Evolutionary conservation across 2,888 invertebrate species (phyloP).

Genomic region (Lysandra bellargus): DNA sequence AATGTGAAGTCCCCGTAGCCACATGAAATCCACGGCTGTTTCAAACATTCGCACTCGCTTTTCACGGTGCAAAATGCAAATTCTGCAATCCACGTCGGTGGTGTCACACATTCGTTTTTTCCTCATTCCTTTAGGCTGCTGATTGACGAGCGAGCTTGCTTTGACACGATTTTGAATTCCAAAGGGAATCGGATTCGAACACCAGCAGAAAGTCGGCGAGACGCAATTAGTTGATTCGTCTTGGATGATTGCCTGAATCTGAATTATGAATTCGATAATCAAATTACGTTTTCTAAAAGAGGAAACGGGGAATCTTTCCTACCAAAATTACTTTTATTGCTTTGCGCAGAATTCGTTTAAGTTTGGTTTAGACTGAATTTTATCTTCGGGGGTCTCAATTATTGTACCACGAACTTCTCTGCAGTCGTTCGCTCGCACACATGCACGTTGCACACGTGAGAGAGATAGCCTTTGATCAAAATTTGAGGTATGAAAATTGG

Average conservation of each 20-base stretch:
- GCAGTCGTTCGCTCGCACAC: neutral
- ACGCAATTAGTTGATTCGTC: neutral
- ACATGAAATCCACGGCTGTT: conserved; percentile 67
- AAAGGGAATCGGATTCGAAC: conserved; percentile 6
- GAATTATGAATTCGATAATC: neutral
- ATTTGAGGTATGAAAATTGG: neutral
- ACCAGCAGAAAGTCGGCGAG: neutral
- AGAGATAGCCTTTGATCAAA: neutral
- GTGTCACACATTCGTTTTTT: neutral
- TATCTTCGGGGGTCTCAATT: neutral
- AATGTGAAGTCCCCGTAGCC: conserved; percentile 76
- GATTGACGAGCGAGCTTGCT: conserved; percentile 19
- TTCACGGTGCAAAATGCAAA: conserved; percentile 66
- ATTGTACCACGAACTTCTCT: neutral
- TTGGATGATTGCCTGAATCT: neutral
- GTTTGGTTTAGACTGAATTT: neutral
- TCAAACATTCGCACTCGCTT: conserved; percentile 67
- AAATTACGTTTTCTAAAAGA: neutral
- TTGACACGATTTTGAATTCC: neutral
- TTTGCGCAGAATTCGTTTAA: neutral
- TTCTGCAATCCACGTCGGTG: conserved; percentile 34
- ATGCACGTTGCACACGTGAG: neutral
- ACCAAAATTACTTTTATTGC: neutral
- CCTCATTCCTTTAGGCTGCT: neutral
- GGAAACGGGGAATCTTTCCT: neutral